Evolutionary conservation across 2,113 vertebrate genomes (phyloP), one percentile per base, ranked within the genome.

Genomic region (Rhinolophus ferrumequinum): DNA sequence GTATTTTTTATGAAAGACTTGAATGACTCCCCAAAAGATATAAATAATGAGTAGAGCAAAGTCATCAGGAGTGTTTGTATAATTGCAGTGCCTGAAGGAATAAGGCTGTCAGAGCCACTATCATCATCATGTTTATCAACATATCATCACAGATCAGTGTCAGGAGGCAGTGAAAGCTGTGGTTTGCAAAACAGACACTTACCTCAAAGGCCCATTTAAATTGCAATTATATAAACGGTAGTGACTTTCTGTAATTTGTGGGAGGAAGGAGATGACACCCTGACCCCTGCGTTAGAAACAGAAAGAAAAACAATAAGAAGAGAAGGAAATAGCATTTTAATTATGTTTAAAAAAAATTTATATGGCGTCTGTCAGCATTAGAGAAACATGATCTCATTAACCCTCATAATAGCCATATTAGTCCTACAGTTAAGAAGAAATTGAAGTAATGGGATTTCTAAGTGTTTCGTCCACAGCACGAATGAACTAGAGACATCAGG

Each of bases 211-310:
- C 60, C 47, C 35, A 8, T 50, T 88, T 67, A 81, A 88, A 84
- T 13, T 30, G 64, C 93, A 85, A 38, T 94, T 97, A 87, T 4
- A 14, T 56, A 62, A 50, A 67, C 8, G 16, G 11, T 66, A 41
- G 62, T 82, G 60, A 96, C 86, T 97, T 88, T 84, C 86, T 96
- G 19, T 73, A 94, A 90, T 94, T 90, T 95, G 76, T 96, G 72
- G 60, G 79, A 69, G 38, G 58, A 50, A 93, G 69, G 38, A 92
- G 35, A 52, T 88, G 62, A 84, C 80, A 92, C n/a, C 24, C 50
- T 82, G 44, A 30, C 28, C 19, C 3, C 33, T 26, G 47, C 58
- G 24, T 50, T 95, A 44, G 81, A 88, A 80, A 47, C 41, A 76
- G 88, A 79, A 86, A 41, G 22, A 60, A 84, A 72, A 90, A 44